These are phyloP conservation scores for Potorous gilbertii DNA, from an alignment of 2,797 vertebrate genomes.

Conservation along the genomic window DNA sequence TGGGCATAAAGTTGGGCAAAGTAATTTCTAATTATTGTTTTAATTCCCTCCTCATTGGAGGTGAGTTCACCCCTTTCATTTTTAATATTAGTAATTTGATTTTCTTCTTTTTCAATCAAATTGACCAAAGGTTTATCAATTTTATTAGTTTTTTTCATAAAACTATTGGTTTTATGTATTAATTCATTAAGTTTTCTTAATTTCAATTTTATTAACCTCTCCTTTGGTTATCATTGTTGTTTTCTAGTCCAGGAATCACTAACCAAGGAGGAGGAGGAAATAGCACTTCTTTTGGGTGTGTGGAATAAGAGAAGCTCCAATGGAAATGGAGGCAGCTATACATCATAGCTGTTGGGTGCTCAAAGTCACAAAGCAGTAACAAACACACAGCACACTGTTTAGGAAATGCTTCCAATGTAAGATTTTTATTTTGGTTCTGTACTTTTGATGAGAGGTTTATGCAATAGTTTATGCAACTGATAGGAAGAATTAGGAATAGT, in stretches of 20 bases:
- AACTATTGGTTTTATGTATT: no score
- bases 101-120: no score
- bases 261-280: background rate
- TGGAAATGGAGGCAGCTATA: slow-evolving; percentile 10
- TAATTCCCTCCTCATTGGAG: no score
- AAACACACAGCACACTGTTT: background rate
- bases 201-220: no score
- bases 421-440: slow-evolving; percentile 73
- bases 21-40: no score
- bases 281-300: background rate
- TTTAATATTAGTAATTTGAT: no score
- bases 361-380: slow-evolving; percentile 4
- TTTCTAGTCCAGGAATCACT: background rate
- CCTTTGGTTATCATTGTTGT: background rate
- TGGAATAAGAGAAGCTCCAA: slow-evolving; percentile 44
- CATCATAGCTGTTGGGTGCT: slow-evolving; percentile 19
- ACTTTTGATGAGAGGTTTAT: slow-evolving; percentile 62
- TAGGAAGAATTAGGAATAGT: slow-evolving; percentile 63
- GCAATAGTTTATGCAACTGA: slow-evolving; percentile 70
- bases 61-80: no score
- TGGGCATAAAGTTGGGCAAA: no score
- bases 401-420: slow-evolving; percentile 62
- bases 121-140: no score
- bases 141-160: no score
- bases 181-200: no score